Percentiles rank a stretch among this genome's conserved stretches.
Conservation (phyloP, 2,888 invertebrate species). For the Autographa pulchrina region DNA sequence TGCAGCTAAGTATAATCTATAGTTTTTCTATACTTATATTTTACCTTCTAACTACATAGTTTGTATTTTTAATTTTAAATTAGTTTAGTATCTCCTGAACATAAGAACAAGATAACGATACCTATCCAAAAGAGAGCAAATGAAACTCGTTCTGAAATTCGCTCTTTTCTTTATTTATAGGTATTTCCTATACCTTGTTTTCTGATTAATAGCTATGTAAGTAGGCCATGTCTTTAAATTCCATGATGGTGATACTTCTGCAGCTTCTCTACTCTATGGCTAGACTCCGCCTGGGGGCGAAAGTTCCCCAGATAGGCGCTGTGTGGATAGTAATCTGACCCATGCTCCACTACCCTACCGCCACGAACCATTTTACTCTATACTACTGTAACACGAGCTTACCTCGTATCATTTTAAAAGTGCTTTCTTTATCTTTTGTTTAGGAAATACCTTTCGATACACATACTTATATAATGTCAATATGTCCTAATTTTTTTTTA, state of each 20-base stretch:
- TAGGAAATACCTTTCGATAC: neutral
- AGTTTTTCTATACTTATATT: too few relatives aligned
- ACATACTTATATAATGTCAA: neutral
- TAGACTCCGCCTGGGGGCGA: conserved; percentile 33
- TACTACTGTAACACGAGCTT: conserved; percentile 29
- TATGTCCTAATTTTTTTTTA: too few relatives aligned
- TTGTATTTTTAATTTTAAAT: too few relatives aligned
- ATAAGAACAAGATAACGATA: too few relatives aligned
- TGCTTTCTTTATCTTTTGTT: conserved; percentile 21
- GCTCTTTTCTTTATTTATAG: too few relatives aligned
- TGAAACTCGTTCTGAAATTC: too few relatives aligned
- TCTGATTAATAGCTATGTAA: too few relatives aligned
- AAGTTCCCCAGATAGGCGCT: conserved; percentile 54
- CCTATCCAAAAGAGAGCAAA: too few relatives aligned
- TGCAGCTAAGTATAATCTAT: too few relatives aligned
- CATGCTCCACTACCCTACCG: conserved; percentile 33
- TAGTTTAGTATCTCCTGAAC: too few relatives aligned
- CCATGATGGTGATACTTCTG: conserved; percentile 27
- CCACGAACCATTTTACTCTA: conserved; percentile 41
- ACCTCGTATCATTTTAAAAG: conserved; percentile 41
- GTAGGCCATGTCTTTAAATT: neutral
- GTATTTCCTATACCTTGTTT: too few relatives aligned
- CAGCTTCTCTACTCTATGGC: rapidly evolving
- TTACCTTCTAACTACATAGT: too few relatives aligned
- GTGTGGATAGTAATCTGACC: conserved; percentile 54